These are phyloP conservation scores for Aleadryas rufinucha DNA, from an alignment of 2,113 vertebrate genomes.

Conservation along the genomic window DNA sequence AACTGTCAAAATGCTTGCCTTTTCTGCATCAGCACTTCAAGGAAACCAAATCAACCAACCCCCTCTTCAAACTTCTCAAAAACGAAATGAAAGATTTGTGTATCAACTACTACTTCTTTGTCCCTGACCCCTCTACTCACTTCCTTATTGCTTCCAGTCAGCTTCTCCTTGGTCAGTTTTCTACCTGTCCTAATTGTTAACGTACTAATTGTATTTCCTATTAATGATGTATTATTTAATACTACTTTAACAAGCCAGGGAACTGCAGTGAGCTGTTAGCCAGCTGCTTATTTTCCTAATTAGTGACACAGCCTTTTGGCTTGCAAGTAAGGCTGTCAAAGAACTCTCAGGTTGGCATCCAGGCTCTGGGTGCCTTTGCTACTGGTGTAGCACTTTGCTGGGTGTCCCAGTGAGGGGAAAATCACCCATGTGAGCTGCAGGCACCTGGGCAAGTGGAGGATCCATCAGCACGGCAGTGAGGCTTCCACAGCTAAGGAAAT, in stretches of 20 bases:
- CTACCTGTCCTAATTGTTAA: neutral
- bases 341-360: neutral
- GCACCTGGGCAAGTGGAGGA: neutral
- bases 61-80: neutral
- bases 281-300: neutral
- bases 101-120: neutral
- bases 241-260: neutral
- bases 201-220: neutral
- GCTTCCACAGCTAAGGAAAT: neutral
- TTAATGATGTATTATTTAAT: neutral
- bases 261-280: neutral
- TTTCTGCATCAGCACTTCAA: neutral
- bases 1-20: fast-evolving
- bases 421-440: fast-evolving
- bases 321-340: neutral
- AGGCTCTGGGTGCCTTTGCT: neutral
- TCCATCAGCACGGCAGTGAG: neutral
- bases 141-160: neutral
- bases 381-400: no score
- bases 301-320: neutral
- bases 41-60: neutral
- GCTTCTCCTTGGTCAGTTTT: neutral
- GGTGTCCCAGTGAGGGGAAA: fast-evolving
- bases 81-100: neutral
- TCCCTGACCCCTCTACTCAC: neutral